These are phyloP conservation scores for Pitangus sulphuratus DNA, from an alignment of 2,797 vertebrate species.

Conservation along the genomic window DNA sequence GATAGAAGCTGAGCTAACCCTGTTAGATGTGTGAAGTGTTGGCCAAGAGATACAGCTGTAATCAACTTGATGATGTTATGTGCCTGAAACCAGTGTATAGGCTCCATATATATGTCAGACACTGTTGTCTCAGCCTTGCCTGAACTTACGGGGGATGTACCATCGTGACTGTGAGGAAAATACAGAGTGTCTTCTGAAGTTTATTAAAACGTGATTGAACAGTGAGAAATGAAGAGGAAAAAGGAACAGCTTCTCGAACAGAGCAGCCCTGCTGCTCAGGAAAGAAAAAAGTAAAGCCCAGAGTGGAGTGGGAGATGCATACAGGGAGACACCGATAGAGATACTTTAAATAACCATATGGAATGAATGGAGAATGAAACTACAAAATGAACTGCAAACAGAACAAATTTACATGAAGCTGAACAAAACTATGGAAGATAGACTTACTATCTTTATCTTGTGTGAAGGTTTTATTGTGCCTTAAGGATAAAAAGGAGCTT, in stretches of 20 bases:
- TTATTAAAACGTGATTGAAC: not conserved
- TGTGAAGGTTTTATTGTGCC: constrained; percentile 18
- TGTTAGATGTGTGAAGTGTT: not conserved
- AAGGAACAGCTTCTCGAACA: not conserved
- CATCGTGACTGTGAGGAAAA: not conserved
- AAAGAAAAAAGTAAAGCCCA: not conserved
- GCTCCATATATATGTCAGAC: not conserved
- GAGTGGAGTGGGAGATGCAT: not conserved
- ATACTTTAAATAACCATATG: not conserved
- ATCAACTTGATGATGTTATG: not conserved
- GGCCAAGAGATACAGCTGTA: not conserved
- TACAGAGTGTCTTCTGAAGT: not conserved
- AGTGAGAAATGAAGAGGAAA: constrained; percentile 7
- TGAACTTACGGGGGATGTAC: not conserved
- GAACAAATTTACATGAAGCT: constrained; percentile 30
- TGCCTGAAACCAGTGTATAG: not conserved
- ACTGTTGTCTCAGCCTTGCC: not conserved
- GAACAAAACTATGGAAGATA: constrained; percentile 13
- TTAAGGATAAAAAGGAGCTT: constrained; percentile 39
- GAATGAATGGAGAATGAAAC: constrained; percentile 19
- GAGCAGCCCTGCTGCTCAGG: not conserved
- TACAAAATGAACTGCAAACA: constrained; percentile 39
- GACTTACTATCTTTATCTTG: constrained; percentile 22
- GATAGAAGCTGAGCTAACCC: not conserved
- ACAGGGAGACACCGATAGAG: not conserved